A percentile compares a stretch with the other conserved stretches of the same genome.
Conservation (phyloP, 2,113 vertebrate species). For the Danionella cerebrum region DNA sequence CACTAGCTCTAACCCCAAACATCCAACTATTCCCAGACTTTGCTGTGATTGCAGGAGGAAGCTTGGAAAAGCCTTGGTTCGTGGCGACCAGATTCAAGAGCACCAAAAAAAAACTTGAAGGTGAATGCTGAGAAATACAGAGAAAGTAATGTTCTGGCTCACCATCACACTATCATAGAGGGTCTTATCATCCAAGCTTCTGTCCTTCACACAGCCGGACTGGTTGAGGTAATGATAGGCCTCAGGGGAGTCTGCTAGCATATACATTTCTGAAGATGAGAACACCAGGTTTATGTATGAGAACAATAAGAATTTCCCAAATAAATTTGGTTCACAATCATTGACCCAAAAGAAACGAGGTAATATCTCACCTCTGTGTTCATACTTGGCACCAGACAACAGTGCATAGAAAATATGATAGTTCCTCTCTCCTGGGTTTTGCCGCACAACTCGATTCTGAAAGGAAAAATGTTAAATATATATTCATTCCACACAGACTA, state of each 20-base stretch:
- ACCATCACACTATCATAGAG: conserved; percentile 85
- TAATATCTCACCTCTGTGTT: conserved; percentile 69
- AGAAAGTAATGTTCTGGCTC: conserved; percentile 37
- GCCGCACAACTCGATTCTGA: conserved; percentile 84
- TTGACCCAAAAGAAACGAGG: neutral
- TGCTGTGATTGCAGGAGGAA: too few relatives aligned
- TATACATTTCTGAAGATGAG: conserved; percentile 67
- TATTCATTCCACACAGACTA: too few relatives aligned
- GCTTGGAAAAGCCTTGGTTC: too few relatives aligned
- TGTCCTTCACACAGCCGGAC: conserved; percentile 74
- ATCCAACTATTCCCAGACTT: too few relatives aligned
- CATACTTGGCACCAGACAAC: conserved; percentile 68
- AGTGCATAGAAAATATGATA: conserved; percentile 88
- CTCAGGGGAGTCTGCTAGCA: conserved; percentile 69
- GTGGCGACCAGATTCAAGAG: too few relatives aligned
- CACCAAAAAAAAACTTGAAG: too few relatives aligned
- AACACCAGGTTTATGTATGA: neutral
- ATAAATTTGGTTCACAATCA: neutral
- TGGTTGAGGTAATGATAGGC: conserved; percentile 77
- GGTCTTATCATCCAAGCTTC: conserved; percentile 73
- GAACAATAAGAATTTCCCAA: neutral
- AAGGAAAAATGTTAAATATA: conserved; percentile 21
- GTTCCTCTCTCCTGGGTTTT: conserved; percentile 83
- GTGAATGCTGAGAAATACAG: neutral
- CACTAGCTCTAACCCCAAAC: too few relatives aligned